A percentile compares a stretch with the other conserved stretches of the same genome.
phyloP scores from a whole-genome alignment of 2,888 invertebrate species.

The Apomyelois bistriatella region DNA sequence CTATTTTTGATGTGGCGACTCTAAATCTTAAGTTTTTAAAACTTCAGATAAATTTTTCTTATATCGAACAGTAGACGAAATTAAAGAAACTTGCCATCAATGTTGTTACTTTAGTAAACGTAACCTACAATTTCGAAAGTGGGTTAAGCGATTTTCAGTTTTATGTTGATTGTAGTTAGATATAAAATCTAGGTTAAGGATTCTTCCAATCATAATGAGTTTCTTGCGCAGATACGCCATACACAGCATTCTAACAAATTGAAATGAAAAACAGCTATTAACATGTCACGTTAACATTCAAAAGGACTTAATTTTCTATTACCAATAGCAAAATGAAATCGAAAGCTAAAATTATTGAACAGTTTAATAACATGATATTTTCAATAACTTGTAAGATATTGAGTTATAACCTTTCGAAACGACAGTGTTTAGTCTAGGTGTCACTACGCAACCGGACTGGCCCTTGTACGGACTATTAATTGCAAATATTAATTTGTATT shows the following conservation, averaged over 20 bases:
- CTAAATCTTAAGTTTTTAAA: too few species aligned
- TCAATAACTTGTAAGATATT: slow-evolving; percentile 9
- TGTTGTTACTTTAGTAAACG: background rate
- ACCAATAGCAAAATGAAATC: slow-evolving; percentile 9
- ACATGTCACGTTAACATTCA: slow-evolving; percentile 7
- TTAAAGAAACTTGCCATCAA: background rate
- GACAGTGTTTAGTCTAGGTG: background rate
- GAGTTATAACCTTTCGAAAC: slow-evolving; percentile 28
- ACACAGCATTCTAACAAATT: background rate
- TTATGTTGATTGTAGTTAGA: background rate
- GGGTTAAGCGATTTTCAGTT: background rate
- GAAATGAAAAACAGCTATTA: slow-evolving; percentile 5
- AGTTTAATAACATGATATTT: slow-evolving; percentile 5
- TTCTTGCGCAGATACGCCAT: background rate
- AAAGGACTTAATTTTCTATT: slow-evolving; percentile 10
- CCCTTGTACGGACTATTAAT: slow-evolving; percentile 5
- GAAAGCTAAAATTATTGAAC: slow-evolving; percentile 10
- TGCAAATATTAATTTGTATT: slow-evolving; percentile 3
- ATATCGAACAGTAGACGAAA: too few species aligned
- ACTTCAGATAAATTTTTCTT: background rate
- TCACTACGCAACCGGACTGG: background rate
- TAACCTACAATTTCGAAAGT: background rate
- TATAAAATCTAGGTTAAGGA: background rate
- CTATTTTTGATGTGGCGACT: too few species aligned
- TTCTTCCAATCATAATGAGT: background rate